Base-by-base conservation (phyloP, 2,888 invertebrate genomes). In the Nomada goodeniana region DNA sequence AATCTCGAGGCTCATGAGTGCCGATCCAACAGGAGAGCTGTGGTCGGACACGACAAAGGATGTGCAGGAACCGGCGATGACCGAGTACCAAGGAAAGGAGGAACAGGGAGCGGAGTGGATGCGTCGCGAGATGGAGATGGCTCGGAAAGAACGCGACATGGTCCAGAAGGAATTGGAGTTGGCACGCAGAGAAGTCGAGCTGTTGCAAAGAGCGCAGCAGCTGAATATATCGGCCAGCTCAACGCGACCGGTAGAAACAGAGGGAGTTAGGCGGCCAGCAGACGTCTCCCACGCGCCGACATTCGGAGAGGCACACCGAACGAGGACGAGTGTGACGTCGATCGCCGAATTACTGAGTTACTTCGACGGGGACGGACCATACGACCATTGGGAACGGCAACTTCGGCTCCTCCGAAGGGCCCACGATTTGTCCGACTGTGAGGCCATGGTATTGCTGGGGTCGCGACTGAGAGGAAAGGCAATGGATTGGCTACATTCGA, bases 61-160 rank as follows among this genome's bases (percentile, higher is more conserved):
- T 1, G 47, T 2, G 13, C 47, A 47, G 13, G 47, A 15, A 2
- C 13, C 15, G 57, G 0, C 26, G 13, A 13, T 23, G 23, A 0
- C 13, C 26, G 26, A 26, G 3, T 13, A 0, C 3, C 11, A 11
- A 57, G 13, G 23, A 3, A 23, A 23, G 23, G 13, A 26, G 4
- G 57, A 57, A 4, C 20, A 13, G 26, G 20, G 11, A 10, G 15
- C 13, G 10, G 57, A 57, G 13, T 57, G 57, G 57, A 57, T 57
- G 57, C 57, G 13, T 13, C 57, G 57, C 13, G 57, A 57, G 26
- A 57, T 57, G 57, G 57, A 23, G 23, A 57, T 57, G 57, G 57
- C 57, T 9, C 57, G 23, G 11, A 10, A 26, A 13, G 57, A 57
- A 23, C 57, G 26, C 2, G 57, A 57, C 11, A 57, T 23, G 23